Conservation (phyloP, 2,113 vertebrate genomes). For the Heloderma charlesbogerti region DNA sequence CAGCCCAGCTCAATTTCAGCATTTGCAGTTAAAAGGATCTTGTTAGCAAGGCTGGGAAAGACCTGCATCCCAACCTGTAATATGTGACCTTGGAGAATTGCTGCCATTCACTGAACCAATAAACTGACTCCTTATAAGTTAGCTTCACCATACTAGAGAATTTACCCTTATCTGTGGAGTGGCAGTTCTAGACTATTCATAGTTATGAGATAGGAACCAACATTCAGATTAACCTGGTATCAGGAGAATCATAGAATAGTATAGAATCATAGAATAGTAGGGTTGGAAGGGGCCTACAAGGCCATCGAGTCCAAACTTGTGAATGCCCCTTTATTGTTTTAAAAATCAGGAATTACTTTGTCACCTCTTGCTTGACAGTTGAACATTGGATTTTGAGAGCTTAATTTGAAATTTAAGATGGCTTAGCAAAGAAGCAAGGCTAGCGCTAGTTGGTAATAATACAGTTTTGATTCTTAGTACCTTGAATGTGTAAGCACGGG, state of each 20-base stretch:
- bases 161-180: not conserved
- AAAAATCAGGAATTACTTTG: constrained; percentile 4
- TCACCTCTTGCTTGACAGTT: not conserved
- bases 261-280: too few relatives aligned
- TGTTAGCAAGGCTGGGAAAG: not conserved
- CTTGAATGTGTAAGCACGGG: constrained; percentile 45
- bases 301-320: too few relatives aligned
- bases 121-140: not conserved
- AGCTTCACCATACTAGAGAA: too few relatives aligned
- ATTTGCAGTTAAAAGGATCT: not conserved
- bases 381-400: not conserved
- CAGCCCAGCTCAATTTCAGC: too few relatives aligned
- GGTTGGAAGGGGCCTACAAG: too few relatives aligned
- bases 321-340: not conserved
- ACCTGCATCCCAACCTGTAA: not conserved
- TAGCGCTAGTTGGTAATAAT: not conserved
- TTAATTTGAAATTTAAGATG: not conserved
- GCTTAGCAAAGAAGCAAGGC: not conserved
- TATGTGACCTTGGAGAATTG: too few relatives aligned
- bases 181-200: not conserved
- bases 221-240: not conserved
- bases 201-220: not conserved
- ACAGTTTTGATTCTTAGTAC: not conserved
- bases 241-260: too few relatives aligned
- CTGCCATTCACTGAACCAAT: not conserved